Conservation (phyloP, 92 coral and sea anemone species). For the Siderastrea siderea region DNA sequence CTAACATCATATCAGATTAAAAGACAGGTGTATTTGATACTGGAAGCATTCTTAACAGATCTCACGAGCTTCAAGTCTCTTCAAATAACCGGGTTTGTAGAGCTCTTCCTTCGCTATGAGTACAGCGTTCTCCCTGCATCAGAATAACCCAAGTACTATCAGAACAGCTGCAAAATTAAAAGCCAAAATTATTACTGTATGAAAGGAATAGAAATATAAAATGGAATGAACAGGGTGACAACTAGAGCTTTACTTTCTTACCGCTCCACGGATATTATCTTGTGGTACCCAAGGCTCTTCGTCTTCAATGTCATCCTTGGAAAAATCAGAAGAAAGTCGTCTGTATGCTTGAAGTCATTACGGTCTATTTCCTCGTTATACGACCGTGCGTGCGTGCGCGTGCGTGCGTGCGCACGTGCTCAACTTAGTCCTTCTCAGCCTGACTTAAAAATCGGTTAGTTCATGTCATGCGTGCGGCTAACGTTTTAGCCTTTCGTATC, state of each 20-base stretch:
- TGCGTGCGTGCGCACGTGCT: too few species aligned
- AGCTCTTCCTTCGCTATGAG: not conserved
- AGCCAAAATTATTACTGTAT: not conserved
- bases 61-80: not conserved
- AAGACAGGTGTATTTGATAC: not conserved
- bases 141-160: not conserved
- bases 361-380: too few species aligned
- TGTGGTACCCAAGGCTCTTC: slow-evolving; percentile 91
- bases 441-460: too few species aligned
- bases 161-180: slow-evolving; percentile 36
- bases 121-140: not conserved
- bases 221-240: not conserved
- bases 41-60: too few species aligned
- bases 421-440: too few species aligned
- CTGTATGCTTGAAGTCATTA: too few species aligned
- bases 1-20: not conserved
- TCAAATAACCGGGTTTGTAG: not conserved
- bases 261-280: slow-evolving; percentile 89
- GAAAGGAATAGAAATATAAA: too few species aligned
- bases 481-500: too few species aligned
- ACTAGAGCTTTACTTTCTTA: slow-evolving; percentile 47
- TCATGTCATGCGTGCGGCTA: too few species aligned
- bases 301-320: slow-evolving; percentile 87
- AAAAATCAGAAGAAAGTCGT: not conserved
- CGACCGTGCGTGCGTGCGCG: too few species aligned